Percentiles rank a stretch among this genome's conserved stretches.
Conservation (phyloP, 2,888 invertebrate genomes). For the Myopa testacea region DNA sequence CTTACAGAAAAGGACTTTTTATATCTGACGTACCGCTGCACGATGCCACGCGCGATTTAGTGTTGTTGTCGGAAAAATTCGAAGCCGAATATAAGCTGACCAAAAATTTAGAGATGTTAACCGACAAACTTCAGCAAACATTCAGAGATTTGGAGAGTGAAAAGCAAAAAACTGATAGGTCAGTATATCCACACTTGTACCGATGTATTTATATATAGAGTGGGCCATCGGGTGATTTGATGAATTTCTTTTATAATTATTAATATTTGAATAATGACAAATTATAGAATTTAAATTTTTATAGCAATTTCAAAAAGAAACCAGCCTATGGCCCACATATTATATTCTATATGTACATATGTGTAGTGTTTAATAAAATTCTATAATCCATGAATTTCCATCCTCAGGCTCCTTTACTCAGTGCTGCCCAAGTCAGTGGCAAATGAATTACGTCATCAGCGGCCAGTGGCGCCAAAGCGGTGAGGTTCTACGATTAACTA, state of each 20-base stretch:
- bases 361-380: too few species aligned
- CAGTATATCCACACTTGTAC: conserved; percentile 45
- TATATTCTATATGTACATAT: too few species aligned
- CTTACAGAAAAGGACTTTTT: conserved; percentile 84
- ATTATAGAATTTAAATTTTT: too few species aligned
- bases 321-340: too few species aligned
- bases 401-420: conserved; percentile 87
- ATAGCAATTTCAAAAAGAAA: too few species aligned
- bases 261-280: too few species aligned
- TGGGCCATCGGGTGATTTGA: too few species aligned
- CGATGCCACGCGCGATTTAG: conserved; percentile 94
- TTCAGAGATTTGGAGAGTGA: conserved; percentile 93
- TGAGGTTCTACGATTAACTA: conserved; percentile 68
- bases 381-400: not conserved
- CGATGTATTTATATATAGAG: not conserved
- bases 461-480: conserved; percentile 89
- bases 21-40: conserved; percentile 96
- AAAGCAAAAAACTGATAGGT: conserved; percentile 96
- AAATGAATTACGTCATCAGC: conserved; percentile 90
- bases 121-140: conserved; percentile 94
- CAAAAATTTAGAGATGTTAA: conserved; percentile 91
- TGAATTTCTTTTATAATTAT: too few species aligned
- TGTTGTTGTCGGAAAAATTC: conserved; percentile 95
- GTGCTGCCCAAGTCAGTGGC: conserved; percentile 94
- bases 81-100: conserved; percentile 97